A percentile compares a stretch with the other conserved stretches of the same genome.
Conservation (phyloP, 2,113 vertebrate genomes). For the Pavo muticus region DNA sequence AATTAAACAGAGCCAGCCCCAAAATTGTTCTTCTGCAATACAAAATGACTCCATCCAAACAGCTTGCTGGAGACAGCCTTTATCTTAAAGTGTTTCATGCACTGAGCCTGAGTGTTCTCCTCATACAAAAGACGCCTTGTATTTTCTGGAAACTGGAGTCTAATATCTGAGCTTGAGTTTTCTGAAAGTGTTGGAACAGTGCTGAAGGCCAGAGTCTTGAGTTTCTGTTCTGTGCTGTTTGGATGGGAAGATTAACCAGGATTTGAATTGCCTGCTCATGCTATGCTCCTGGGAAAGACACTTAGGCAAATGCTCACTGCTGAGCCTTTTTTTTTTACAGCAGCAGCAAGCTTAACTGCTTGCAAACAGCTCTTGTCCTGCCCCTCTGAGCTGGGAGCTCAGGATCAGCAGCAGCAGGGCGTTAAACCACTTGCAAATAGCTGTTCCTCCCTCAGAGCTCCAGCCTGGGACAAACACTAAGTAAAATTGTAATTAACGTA, state of each 20-base stretch:
- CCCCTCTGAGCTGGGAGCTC: neutral
- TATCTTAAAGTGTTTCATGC: neutral
- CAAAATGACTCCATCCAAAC: neutral
- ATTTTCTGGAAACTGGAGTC: neutral
- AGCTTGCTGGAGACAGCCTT: neutral
- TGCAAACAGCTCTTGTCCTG: neutral
- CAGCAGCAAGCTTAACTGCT: neutral
- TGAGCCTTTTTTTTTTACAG: neutral
- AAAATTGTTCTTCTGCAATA: neutral
- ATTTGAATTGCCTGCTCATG: neutral
- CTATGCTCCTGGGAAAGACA: neutral
- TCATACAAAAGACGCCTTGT: neutral
- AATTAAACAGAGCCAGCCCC: too few relatives aligned
- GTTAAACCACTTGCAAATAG: constrained; percentile 19
- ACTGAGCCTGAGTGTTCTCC: neutral
- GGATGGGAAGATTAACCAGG: neutral
- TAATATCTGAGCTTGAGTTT: neutral
- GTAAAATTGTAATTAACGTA: neutral
- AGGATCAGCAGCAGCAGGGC: neutral
- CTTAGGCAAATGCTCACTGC: neutral
- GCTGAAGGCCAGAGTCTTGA: neutral
- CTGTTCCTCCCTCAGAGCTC: neutral
- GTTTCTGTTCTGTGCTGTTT: neutral
- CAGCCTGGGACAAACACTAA: neutral
- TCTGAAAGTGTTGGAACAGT: neutral